phyloP scores from a whole-genome alignment of 2,888 invertebrate genomes.

The Podabrus alpinus region DNA sequence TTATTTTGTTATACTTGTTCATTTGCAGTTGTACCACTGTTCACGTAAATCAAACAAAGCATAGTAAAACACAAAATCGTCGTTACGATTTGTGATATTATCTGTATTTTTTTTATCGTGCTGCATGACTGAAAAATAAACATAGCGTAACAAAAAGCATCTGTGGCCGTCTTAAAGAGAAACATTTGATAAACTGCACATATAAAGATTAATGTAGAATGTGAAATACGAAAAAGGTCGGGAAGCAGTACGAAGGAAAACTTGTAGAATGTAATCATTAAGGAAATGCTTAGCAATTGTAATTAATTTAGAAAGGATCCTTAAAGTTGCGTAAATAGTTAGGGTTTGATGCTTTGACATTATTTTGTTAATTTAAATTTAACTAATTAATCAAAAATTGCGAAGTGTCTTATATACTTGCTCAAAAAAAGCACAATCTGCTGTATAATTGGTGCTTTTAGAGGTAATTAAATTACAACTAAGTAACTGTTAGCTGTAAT shows the following conservation, averaged over 20 bases:
- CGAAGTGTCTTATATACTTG: background rate
- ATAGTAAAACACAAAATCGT: background rate
- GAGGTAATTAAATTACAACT: background rate
- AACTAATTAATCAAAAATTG: background rate
- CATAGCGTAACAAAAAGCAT: background rate
- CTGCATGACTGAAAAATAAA: background rate
- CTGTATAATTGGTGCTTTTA: background rate
- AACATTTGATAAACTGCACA: background rate
- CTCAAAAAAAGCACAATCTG: background rate
- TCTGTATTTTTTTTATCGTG: background rate
- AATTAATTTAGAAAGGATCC: background rate
- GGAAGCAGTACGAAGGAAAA: background rate
- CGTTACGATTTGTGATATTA: background rate
- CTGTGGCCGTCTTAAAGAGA: background rate
- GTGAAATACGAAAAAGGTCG: background rate
- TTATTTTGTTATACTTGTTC: background rate
- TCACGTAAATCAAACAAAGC: background rate
- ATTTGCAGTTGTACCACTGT: background rate
- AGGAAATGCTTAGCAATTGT: background rate
- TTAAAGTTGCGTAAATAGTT: background rate
- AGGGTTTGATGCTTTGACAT: background rate
- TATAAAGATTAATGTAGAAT: background rate
- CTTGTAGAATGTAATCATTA: background rate
- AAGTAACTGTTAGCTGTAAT: background rate
- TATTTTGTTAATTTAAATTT: background rate